phyloP scores from a whole-genome alignment of 2,888 invertebrate genomes.

The Nemotelus pantherinus region DNA sequence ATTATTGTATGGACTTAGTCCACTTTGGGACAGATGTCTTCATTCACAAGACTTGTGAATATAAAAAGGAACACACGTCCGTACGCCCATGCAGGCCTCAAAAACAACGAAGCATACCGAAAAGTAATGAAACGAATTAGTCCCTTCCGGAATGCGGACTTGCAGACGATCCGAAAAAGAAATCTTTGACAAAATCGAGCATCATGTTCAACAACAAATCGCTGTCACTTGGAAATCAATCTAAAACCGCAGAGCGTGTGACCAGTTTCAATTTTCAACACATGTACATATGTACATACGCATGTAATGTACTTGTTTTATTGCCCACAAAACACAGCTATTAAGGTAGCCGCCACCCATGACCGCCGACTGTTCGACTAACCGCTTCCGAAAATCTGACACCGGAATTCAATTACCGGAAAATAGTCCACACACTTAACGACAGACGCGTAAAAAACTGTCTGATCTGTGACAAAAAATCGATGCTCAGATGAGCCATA shows the following conservation, averaged over 20 bases:
- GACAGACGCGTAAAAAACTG: constrained; percentile 17
- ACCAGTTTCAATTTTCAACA: constrained; percentile 43
- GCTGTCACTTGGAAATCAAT: constrained; percentile 13
- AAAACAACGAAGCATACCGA: constrained; percentile 30
- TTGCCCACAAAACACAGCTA: constrained; percentile 24
- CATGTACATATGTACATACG: not conserved
- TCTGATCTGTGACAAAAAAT: constrained; percentile 13
- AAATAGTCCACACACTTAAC: constrained; percentile 47
- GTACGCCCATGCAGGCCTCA: constrained; percentile 28
- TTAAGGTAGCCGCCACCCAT: constrained; percentile 40
- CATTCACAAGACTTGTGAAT: constrained; percentile 10
- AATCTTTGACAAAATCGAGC: not conserved
- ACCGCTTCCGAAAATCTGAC: constrained; percentile 44
- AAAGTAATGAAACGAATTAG: constrained; percentile 37
- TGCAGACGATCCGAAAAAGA: not conserved
- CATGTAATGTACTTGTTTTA: constrained; percentile 21
- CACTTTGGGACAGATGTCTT: constrained; percentile 33
- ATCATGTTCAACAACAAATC: constrained; percentile 21
- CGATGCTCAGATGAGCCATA: constrained; percentile 34
- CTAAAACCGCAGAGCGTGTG: constrained; percentile 45
- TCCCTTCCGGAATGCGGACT: constrained; percentile 31
- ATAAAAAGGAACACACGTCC: not conserved
- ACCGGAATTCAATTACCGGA: constrained; percentile 52
- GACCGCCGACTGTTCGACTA: constrained; percentile 26
- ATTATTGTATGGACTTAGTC: constrained; percentile 15